Conservation (phyloP, 2,797 vertebrate genomes). For the Cirrhinus molitorella region DNA sequence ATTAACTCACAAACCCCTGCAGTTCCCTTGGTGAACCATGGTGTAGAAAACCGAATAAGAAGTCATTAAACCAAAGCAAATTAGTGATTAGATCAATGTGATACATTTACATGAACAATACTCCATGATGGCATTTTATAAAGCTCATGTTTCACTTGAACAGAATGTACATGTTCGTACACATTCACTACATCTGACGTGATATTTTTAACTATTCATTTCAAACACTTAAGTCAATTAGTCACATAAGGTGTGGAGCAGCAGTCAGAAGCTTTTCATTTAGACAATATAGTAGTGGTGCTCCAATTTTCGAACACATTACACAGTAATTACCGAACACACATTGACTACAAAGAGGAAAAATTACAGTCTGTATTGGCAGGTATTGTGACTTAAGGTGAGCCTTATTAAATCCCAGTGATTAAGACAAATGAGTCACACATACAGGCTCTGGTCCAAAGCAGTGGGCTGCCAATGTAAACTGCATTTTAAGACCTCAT, state of each 20-base stretch:
- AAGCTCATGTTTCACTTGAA: neutral
- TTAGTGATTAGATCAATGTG: neutral
- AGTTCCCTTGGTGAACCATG: neutral
- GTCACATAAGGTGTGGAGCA: neutral
- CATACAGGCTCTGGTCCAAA: neutral
- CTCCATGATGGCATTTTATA: neutral
- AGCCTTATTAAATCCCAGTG: neutral
- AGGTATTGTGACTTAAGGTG: neutral
- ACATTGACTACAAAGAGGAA: neutral
- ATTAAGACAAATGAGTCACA: conserved; percentile 5
- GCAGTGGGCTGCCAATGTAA: too few species aligned
- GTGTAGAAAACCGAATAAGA: neutral
- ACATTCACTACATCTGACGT: neutral
- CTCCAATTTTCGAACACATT: neutral
- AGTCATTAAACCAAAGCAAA: neutral
- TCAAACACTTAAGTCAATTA: neutral
- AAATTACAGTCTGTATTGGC: neutral
- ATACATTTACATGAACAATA: neutral
- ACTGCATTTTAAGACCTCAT: neutral
- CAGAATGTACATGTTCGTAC: neutral
- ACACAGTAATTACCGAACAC: neutral
- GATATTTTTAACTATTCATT: neutral
- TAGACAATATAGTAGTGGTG: neutral
- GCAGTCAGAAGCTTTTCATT: neutral
- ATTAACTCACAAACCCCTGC: neutral